Percentiles rank a stretch among this genome's conserved stretches.
Conservation (phyloP, 1,140 invertebrate genomes). For the Paramacrobiotus metropolitanus region DNA sequence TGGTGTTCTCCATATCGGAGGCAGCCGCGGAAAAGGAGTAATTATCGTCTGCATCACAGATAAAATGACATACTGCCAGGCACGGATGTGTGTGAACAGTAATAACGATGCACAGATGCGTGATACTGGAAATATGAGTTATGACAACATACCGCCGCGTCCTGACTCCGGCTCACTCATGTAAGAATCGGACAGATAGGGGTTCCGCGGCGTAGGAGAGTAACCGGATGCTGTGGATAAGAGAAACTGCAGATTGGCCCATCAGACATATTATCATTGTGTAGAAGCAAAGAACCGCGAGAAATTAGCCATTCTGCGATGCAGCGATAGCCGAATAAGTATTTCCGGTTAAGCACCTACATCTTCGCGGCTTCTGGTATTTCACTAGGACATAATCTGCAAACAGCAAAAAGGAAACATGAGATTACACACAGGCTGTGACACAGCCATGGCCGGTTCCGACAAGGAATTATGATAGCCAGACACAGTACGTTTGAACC, state of each 20-base stretch:
- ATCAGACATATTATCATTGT: not conserved
- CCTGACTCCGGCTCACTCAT: slow-evolving; percentile 1
- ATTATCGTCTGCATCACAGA: not conserved
- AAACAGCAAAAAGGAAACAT: slow-evolving; percentile 18
- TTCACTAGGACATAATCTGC: slow-evolving; percentile 17
- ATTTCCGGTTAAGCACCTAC: not conserved
- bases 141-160: not conserved
- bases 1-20: not conserved
- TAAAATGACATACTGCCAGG: no score
- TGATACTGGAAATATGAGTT: no score
- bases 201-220: not conserved
- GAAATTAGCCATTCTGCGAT: slow-evolving; percentile 10
- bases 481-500: no score
- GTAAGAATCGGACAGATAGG: not conserved
- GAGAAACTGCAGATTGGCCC: not conserved
- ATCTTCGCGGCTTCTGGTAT: slow-evolving; percentile 14
- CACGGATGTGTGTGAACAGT: no score
- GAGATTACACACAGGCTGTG: no score
- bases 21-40: not conserved
- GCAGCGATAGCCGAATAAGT: not conserved
- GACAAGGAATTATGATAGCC: no score
- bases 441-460: no score
- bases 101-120: no score
- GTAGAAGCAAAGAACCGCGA: no score
- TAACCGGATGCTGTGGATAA: not conserved